Evolutionary conservation across 2,797 vertebrate species (phyloP), one percentile per base, ranked within the genome.

Genomic region (Potorous gilbertii): DNA sequence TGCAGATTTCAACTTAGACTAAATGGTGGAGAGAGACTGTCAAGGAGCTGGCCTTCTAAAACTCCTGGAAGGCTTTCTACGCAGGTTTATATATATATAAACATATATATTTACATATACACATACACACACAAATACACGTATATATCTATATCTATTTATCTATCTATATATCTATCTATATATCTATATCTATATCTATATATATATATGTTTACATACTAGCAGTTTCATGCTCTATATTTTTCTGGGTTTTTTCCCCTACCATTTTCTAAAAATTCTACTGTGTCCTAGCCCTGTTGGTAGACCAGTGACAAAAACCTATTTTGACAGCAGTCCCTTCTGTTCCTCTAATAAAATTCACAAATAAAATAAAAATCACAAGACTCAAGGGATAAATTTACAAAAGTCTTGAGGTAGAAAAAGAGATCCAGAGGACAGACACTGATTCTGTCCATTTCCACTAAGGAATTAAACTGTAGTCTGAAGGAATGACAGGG

Each of bases 331-430:
- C 74, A 50, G 21, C 74, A 87, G 28, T 46, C 40, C n/a, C 74
- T 87, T 87, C 74, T 87, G 40, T 87, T 87, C 74, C 74, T 87
- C 74, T 27, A 87, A 87, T 50, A 87, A 87, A 87, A 87, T 87
- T 87, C 74, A 87, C 74, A 87, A 87, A 87, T 87, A 87, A 87
- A 87, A 50, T 50, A 87, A 87, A 87, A 87, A 87, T 87, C 74
- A 87, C 21, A 87, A 87, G 74, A 24, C 74, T 28, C 40, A 50
- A 2, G 40, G 74, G 74, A 50, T 46, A 50, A 27, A 87, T 87
- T 87, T 87, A 50, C 21, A 87, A 46, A 87, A 87, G 50, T 87
- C 24, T 87, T 87, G 74, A 87, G 21, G 9, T 27, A 87, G 40
- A 87, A 87, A 87, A 87, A 50, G 74, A 87, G 40, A 27, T 21